Percentiles rank a stretch among this genome's conserved stretches.
These are phyloP conservation scores for Macrotus californicus DNA, from an alignment of 2,113 vertebrate species.

Conservation along the genomic window DNA sequence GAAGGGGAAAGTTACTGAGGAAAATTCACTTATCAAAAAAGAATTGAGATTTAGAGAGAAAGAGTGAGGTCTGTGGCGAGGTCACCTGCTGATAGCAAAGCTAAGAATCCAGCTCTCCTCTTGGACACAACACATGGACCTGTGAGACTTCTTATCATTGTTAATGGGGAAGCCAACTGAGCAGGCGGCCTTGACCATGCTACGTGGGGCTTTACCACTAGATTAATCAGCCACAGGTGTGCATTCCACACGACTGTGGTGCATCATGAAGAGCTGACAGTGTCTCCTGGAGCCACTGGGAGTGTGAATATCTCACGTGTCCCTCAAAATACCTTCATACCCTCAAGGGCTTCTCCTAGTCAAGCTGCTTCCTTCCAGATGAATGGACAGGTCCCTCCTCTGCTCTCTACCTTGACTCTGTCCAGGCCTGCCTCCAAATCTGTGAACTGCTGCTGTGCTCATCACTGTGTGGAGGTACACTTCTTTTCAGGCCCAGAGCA, in stretches of 20 bases:
- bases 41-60: not conserved
- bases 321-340: not conserved
- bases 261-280: not conserved
- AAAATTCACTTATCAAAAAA: not conserved
- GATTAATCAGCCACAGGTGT: not conserved
- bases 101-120: not conserved
- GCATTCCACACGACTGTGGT: not conserved
- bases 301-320: not conserved
- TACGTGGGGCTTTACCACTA: accelerated
- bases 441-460: not conserved
- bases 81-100: not conserved
- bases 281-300: not conserved
- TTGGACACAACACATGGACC: not conserved
- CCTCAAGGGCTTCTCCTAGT: not conserved
- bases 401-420: accelerated
- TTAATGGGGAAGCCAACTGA: not conserved
- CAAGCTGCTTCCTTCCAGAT: not conserved
- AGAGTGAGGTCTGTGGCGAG: not conserved
- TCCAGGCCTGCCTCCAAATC: not conserved
- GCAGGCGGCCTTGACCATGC: not conserved
- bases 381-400: not conserved
- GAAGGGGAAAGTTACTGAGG: not conserved
- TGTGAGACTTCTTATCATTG: not conserved
- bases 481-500: not conserved
- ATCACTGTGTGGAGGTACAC: not conserved